A percentile compares a stretch with the other conserved stretches of the same genome.
These are phyloP conservation scores for Adela reaumurella DNA, from an alignment of 2,888 invertebrate genomes.

Conservation along the genomic window DNA sequence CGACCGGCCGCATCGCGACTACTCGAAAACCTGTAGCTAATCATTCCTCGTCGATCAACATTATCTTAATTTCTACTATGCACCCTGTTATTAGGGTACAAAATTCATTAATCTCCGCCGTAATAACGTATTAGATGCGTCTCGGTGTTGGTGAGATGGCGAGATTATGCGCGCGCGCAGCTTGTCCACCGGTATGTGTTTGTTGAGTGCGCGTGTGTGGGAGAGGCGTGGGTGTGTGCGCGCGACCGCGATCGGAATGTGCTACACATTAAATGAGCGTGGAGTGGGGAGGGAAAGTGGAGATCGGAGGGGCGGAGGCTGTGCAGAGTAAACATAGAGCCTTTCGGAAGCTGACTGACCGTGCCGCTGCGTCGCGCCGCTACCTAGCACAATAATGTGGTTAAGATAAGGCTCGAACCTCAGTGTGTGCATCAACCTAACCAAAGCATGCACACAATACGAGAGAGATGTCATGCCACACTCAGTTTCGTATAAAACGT, in stretches of 20 bases:
- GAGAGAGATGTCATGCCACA: too few species aligned
- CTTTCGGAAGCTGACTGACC: too few species aligned
- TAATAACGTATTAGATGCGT: neutral
- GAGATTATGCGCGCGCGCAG: too few species aligned
- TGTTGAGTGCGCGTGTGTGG: neutral
- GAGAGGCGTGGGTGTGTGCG: constrained; percentile 13
- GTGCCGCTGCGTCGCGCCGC: too few species aligned
- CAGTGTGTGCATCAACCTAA: too few species aligned
- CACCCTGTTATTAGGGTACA: neutral
- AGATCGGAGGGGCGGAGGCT: constrained; percentile 24
- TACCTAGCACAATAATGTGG: too few species aligned
- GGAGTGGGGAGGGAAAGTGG: constrained; percentile 41
- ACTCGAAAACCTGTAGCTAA: too few species aligned
- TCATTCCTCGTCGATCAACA: neutral
- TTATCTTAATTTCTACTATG: neutral
- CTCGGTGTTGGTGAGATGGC: neutral
- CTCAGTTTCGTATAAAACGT: too few species aligned
- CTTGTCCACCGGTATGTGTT: too few species aligned
- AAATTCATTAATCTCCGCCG: neutral
- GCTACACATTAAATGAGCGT: constrained; percentile 57
- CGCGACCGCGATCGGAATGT: constrained; percentile 39
- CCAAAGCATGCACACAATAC: too few species aligned
- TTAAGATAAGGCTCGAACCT: too few species aligned
- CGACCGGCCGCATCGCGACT: too few species aligned
- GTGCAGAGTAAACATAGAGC: constrained; percentile 6